Conservation (phyloP, 2,113 vertebrate species). For the Siniperca knerii region DNA sequence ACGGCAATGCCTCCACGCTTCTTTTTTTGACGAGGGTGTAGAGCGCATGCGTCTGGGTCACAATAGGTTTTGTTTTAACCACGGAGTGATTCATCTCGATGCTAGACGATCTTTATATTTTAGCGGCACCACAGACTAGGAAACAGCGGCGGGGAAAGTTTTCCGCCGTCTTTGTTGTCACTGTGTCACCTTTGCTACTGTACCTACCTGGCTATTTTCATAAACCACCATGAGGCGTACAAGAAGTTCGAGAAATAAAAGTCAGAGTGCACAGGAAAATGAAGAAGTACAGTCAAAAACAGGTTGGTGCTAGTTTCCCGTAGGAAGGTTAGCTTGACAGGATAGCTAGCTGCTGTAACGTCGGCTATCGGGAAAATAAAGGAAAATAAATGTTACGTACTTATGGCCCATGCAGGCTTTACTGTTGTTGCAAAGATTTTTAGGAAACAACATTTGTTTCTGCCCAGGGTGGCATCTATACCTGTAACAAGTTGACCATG, state of each 20-base stretch:
- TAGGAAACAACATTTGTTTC: background rate
- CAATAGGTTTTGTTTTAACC: background rate
- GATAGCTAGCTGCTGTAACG: slow-evolving; percentile 12
- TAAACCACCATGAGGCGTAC: slow-evolving; percentile 72
- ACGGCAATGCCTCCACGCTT: background rate
- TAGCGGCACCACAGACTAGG: background rate
- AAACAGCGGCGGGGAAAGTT: slow-evolving; percentile 38
- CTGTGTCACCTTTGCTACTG: no score
- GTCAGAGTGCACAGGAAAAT: slow-evolving; percentile 18
- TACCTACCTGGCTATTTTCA: accelerated
- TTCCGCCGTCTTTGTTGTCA: background rate
- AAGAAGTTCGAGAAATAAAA: slow-evolving; percentile 65
- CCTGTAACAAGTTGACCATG: background rate
- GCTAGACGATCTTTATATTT: slow-evolving; percentile 38
- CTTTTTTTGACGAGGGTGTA: background rate
- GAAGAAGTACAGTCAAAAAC: slow-evolving; percentile 51
- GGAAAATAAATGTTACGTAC: no score
- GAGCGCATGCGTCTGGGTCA: background rate
- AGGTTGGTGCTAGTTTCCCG: slow-evolving; percentile 61
- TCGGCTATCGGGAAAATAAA: background rate
- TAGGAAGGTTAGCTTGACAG: background rate
- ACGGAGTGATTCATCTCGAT: background rate
- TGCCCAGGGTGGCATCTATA: background rate
- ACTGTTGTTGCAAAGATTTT: background rate
- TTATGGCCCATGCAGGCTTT: no score